Conservation (phyloP, 2,888 invertebrate species). For the Netelia inedita region DNA sequence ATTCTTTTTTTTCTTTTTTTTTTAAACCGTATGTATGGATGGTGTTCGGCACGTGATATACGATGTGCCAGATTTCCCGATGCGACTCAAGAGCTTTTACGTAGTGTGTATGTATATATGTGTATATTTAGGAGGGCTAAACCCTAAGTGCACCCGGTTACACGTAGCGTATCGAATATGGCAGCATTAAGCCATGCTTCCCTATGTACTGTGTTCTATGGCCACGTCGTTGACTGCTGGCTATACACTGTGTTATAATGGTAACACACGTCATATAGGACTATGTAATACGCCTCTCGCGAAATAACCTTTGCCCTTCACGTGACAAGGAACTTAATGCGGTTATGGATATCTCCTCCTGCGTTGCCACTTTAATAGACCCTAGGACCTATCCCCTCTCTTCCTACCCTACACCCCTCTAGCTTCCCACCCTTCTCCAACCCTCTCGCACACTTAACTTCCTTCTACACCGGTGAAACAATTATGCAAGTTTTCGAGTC, state of each 20-base stretch:
- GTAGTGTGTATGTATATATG: neutral
- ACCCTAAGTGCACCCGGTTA: slow-evolving; percentile 57
- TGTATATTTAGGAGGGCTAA: slow-evolving; percentile 23
- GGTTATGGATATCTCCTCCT: slow-evolving; percentile 63
- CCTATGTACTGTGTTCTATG: slow-evolving; percentile 6
- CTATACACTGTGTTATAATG: slow-evolving; percentile 46
- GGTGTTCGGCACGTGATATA: neutral
- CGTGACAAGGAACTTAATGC: slow-evolving; percentile 62
- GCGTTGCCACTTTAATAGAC: slow-evolving; percentile 56
- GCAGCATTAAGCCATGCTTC: slow-evolving; percentile 51
- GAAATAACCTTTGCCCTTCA: slow-evolving; percentile 63
- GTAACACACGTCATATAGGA: slow-evolving; percentile 16
- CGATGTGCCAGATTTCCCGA: slow-evolving; percentile 6
- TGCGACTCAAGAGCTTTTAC: neutral
- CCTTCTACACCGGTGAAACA: slow-evolving; percentile 51
- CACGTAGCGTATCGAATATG: slow-evolving; percentile 57
- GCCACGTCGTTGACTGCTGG: slow-evolving; percentile 30
- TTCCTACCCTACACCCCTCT: too few relatives aligned
- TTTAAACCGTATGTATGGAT: too few relatives aligned
- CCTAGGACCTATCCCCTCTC: neutral
- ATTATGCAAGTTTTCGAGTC: slow-evolving; percentile 60
- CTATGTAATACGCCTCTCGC: slow-evolving; percentile 20
- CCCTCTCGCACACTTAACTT: slow-evolving; percentile 59
- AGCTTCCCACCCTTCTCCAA: too few relatives aligned
- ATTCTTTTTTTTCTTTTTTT: neutral